Conservation (phyloP, 2,113 vertebrate genomes). For the Rhinoptilus africanus region DNA sequence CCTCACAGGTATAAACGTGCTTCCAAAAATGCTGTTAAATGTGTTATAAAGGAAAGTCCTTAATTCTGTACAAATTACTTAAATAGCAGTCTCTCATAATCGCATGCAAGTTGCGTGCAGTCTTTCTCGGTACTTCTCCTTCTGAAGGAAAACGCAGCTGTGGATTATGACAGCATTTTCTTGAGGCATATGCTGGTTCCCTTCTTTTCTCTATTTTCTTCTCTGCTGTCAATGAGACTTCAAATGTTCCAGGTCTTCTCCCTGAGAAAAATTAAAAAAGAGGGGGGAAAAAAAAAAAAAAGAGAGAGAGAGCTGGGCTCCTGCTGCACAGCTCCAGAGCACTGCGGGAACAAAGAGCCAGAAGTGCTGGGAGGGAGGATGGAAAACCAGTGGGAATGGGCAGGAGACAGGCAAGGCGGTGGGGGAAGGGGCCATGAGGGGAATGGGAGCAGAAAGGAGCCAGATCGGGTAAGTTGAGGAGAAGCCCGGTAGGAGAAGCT, state of each 20-base stretch:
- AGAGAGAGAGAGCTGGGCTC: not conserved
- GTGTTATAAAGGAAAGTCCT: not conserved
- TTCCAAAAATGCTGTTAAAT: not conserved
- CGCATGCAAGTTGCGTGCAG: not conserved
- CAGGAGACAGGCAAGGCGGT: not conserved
- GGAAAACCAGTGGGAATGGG: not conserved
- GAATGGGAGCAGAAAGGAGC: not conserved
- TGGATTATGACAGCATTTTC: not conserved
- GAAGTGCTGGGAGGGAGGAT: not conserved
- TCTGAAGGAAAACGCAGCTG: not conserved
- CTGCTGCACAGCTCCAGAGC: not conserved
- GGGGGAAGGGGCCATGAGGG: not conserved
- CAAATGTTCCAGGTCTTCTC: not conserved
- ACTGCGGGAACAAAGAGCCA: constrained; percentile 8
- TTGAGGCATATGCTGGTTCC: not conserved
- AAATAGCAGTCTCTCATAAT: not conserved
- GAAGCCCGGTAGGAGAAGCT: not conserved
- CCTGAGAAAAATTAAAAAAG: not conserved
- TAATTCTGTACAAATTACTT: not conserved
- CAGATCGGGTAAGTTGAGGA: not conserved
- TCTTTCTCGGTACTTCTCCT: not conserved
- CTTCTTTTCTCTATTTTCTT: not conserved
- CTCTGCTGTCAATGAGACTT: not conserved
- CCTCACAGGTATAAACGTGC: not conserved
- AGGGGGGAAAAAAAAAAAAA: accelerated